Conservation (phyloP, 2,113 vertebrate genomes). For the human region GRCh38 chr5:167684501-167685000, state of each 20-base stretch:
- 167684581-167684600: not conserved
- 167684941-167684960: not conserved
- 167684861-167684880: not conserved
- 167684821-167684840: not conserved
- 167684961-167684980: not conserved
- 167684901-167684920: not conserved
- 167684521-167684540: not conserved
- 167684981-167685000: not conserved
- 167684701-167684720: not conserved
- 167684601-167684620: not conserved
- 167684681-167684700: not conserved
- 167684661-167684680: not conserved
- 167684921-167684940: not conserved
- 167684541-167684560: not conserved
- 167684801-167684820: not conserved
- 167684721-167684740: not conserved
- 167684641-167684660: not conserved
- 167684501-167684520: not conserved
- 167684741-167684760: not conserved
- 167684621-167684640: not conserved
- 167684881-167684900: not conserved
- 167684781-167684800: not conserved
- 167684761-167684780: not conserved
- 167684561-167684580: not conserved
- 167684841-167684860: not conserved